Evolutionary conservation across 2,113 vertebrate genomes (phyloP), one percentile per base, ranked within the genome.

Genomic region (Vulpes ferrilata): DNA sequence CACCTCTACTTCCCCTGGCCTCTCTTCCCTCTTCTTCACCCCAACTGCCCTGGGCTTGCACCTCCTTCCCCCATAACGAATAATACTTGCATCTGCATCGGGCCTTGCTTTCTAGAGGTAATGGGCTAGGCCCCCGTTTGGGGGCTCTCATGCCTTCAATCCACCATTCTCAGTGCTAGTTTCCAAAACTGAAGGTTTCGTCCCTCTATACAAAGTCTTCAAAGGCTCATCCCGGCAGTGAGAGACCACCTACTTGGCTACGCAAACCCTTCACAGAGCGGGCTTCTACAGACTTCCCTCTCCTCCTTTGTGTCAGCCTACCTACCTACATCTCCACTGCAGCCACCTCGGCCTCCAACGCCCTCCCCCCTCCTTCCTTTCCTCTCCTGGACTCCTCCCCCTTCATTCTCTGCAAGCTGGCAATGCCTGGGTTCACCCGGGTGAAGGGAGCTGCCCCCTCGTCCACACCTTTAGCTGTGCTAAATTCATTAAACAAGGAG

Each of bases 271-370:
- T 27, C 38, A 38, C 0, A 25, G 12, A 5, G n/a, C 2, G 20
- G 22, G 74, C 62, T 83, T 35, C 76, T 20, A 11, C 10, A 1
- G 57, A 81, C 55, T 90, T 69, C 11, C 59, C n/a, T 17, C 38
- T 27, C 22, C 23, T 62, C 3, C 55, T 35, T 1, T 78, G 30
- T 38, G 25, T 71, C 30, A 35, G 17, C 43, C 43, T 43, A 20
- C 19, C 17, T 12, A 13, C 11, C 11, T n/a, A 22, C 4, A 27
- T 19, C 17, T 20, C 35, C 25, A 30, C n/a, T 23, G 3, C 51
- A 22, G 27, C 3, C 27, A n/a, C 13, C 57, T 27, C 3, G 22
- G 30, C 25, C 0, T 0, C 5, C 1, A 53, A 48, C 2, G 20
- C n/a, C 53, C 8, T 30, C 38, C 32, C 30, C 30, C 25, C 20